Evolutionary conservation across 2,113 vertebrate species (phyloP).

Genomic region (Nannobrachium achirus): DNA sequence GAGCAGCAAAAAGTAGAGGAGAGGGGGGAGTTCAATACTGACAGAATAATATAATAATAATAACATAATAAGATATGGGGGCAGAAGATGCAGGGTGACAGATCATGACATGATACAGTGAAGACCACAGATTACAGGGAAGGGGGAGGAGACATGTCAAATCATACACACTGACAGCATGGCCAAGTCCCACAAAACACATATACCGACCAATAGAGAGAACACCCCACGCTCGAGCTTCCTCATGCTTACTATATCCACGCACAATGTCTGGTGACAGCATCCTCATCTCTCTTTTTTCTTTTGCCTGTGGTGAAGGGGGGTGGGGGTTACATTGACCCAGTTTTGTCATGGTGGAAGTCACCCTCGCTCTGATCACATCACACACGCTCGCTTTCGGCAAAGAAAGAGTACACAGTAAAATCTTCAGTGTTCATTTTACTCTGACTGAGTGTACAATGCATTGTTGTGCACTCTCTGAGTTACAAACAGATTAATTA

Average conservation of each 20-base stretch:
- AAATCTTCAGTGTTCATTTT: too few species aligned
- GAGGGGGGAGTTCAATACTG: slow-evolving; percentile 26
- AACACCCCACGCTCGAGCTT: slow-evolving; percentile 66
- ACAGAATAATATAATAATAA: too few species aligned
- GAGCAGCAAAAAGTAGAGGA: slow-evolving; percentile 11
- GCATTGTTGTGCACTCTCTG: too few species aligned
- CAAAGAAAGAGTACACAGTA: too few species aligned
- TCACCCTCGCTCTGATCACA: slow-evolving; percentile 80
- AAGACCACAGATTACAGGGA: slow-evolving; percentile 50
- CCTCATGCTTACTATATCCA: slow-evolving; percentile 71
- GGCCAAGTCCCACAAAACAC: slow-evolving; percentile 57
- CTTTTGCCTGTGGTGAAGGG: slow-evolving; percentile 78
- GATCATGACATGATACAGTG: slow-evolving; percentile 49
- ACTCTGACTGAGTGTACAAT: too few species aligned
- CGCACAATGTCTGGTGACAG: slow-evolving; percentile 67
- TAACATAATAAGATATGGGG: slow-evolving; percentile 30
- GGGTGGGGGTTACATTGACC: slow-evolving; percentile 80
- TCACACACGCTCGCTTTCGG: background rate
- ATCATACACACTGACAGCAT: slow-evolving; percentile 45
- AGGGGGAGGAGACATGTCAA: slow-evolving; percentile 48
- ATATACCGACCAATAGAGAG: slow-evolving; percentile 69
- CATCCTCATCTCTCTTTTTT: slow-evolving; percentile 68
- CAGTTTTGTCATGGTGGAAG: slow-evolving; percentile 81
- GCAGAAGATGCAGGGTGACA: slow-evolving; percentile 46
- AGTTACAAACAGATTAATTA: too few species aligned